phyloP scores from a whole-genome alignment of 2,888 invertebrate species.

The Tachina lurida region DNA sequence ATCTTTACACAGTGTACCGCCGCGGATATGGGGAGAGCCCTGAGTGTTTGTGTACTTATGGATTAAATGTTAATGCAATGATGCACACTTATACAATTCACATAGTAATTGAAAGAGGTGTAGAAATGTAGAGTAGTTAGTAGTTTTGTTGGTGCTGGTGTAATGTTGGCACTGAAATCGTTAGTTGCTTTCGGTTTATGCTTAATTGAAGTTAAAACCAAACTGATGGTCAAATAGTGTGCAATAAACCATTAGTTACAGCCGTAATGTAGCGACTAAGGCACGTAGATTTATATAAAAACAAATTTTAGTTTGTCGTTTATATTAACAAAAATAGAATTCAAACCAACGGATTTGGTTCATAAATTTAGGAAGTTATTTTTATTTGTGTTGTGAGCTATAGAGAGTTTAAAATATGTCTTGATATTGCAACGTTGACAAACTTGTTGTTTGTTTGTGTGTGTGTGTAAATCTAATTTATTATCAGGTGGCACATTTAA shows the following conservation, averaged over 20 bases:
- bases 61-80: constrained; percentile 62
- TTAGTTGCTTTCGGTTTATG: constrained; percentile 36
- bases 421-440: no score
- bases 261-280: constrained; percentile 1
- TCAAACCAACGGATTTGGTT: no score
- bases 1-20: neutral
- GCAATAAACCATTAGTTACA: constrained; percentile 53
- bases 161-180: constrained; percentile 23
- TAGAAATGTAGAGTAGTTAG: constrained; percentile 54
- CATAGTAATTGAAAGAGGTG: constrained; percentile 46
- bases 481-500: no score
- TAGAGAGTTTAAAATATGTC: no score
- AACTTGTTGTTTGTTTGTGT: no score
- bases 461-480: no score
- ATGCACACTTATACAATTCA: constrained; percentile 33
- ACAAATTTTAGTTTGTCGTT: no score
- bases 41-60: constrained; percentile 35
- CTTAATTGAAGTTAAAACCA: constrained; percentile 64
- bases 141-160: neutral
- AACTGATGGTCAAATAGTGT: constrained; percentile 53
- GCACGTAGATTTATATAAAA: neutral
- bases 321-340: no score
- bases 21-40: neutral
- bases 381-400: no score
- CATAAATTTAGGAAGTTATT: no score